Evolutionary conservation across 2,113 vertebrate species (phyloP).

Genomic region (Eublepharis macularius): DNA sequence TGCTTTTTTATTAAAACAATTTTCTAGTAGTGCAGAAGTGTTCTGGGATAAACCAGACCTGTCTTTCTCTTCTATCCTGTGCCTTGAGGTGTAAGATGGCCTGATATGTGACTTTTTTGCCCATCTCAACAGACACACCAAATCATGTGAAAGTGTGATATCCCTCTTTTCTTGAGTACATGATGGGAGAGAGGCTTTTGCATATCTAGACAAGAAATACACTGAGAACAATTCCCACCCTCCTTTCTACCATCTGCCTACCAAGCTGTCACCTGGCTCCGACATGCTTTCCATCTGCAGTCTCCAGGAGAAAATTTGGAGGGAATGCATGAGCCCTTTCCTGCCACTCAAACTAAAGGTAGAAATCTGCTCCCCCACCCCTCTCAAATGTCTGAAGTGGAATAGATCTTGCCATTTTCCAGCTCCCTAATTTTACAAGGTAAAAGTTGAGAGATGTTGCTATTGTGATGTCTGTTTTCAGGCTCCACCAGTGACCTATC

Average conservation of each 20-base stretch:
- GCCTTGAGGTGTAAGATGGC: neutral
- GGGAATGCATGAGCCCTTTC: neutral
- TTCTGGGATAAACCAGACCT: neutral
- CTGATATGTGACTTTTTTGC: too few relatives aligned
- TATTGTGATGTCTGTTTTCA: neutral
- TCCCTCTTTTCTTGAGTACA: neutral
- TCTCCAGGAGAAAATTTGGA: neutral
- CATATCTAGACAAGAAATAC: neutral
- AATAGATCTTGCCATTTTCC: neutral
- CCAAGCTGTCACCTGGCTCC: neutral
- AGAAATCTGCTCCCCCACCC: neutral
- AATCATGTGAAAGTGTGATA: neutral
- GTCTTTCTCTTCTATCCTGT: neutral
- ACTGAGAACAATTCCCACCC: neutral
- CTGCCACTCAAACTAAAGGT: neutral
- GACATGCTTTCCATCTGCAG: neutral
- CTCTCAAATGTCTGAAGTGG: neutral
- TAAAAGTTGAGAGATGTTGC: neutral
- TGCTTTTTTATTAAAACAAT: neutral
- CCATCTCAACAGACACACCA: neutral
- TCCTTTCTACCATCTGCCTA: constrained; percentile 14
- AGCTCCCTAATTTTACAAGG: neutral
- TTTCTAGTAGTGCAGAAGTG: neutral
- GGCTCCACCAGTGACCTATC: neutral
- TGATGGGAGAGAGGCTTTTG: neutral